Evolutionary conservation across 2,797 vertebrate genomes (phyloP), one percentile per base, ranked within the genome.

Genomic region (Gallinago solitaria): DNA sequence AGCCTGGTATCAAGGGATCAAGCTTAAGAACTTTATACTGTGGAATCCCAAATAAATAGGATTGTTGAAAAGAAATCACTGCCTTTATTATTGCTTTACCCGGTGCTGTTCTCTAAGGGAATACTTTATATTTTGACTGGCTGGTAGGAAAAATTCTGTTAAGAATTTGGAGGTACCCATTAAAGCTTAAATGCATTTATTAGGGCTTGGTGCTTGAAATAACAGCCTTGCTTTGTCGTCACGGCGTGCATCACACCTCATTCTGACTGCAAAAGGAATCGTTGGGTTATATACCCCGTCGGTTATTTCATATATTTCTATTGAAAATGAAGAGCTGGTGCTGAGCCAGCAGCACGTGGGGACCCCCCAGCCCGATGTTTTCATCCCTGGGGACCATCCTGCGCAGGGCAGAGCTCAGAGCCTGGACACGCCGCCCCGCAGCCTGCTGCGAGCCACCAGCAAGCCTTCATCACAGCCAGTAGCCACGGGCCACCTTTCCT

Each of bases 121-220:
- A 39, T 73, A 41, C 6, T 12, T 84, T 76, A 1, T 51, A 47
- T 78, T 96, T 88, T 75, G 68, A 83, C 61, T 88, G 65, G 23
- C 92, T 83, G 35, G n/a, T 37, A 79, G 59, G 67, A 47, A 75
- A 12, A 96, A 68, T 17, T 74, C 80, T 53, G 39, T 54, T 51
- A 87, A n/a, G 67, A 91, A 56, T 89, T 85, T 59, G 64, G 43
- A 94, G 81, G 67, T 92, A 67, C 63, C 81, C 67, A 59, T 61
- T 92, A 87, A 89, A 91, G n/a, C 24, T 82, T 84, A 90, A 84
- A 78, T 59, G 63, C 21, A 5, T 14, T 14, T 48, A 56, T 92
- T 89, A 67, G 67, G 39, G 51, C 32, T 82, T 47, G 43, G 9
- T 82, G 67, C 50, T 76, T 75, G 51, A 59, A 90, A 57, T 69